Evolutionary conservation across 2,113 vertebrate genomes (phyloP).

Genomic region (Percina caprodes): DNA sequence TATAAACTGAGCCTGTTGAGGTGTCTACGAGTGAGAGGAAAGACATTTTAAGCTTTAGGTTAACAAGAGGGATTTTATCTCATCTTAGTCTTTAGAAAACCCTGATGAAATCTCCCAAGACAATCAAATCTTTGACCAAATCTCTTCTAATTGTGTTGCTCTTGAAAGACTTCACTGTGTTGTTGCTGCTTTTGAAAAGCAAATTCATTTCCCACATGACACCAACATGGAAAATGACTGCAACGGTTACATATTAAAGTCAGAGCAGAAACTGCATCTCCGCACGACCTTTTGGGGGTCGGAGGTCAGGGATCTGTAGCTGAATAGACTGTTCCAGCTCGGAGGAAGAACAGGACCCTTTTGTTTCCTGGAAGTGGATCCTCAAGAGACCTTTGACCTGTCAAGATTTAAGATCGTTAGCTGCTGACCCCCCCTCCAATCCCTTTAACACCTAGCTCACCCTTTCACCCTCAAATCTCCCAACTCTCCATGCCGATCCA

Average conservation of each 20-base stretch:
- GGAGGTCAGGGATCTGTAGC: constrained; percentile 29
- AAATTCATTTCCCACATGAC: constrained; percentile 18
- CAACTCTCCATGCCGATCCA: background rate
- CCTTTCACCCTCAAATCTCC: constrained; percentile 53
- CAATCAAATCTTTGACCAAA: background rate
- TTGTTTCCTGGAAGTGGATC: constrained; percentile 75
- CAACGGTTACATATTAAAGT: constrained; percentile 29
- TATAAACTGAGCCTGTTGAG: background rate
- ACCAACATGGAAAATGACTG: background rate
- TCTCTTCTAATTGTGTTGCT: background rate
- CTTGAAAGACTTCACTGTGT: background rate
- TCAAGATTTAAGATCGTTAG: constrained; percentile 71
- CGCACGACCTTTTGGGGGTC: constrained; percentile 13
- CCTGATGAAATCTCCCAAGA: background rate
- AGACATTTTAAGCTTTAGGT: background rate
- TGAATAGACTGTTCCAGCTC: constrained; percentile 52
- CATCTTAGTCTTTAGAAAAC: background rate
- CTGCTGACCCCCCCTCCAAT: constrained; percentile 43
- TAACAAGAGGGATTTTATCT: background rate
- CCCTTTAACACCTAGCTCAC: constrained; percentile 53
- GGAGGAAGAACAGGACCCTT: constrained; percentile 52
- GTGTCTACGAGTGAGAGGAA: background rate
- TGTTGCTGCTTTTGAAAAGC: background rate
- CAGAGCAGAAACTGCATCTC: constrained; percentile 25
- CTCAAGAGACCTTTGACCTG: constrained; percentile 66